Percentiles rank a stretch among this genome's conserved stretches.
These are phyloP conservation scores for Exaiptasia diaphana DNA, from an alignment of 64 coral and sea anemone genomes.

Conservation along the genomic window DNA sequence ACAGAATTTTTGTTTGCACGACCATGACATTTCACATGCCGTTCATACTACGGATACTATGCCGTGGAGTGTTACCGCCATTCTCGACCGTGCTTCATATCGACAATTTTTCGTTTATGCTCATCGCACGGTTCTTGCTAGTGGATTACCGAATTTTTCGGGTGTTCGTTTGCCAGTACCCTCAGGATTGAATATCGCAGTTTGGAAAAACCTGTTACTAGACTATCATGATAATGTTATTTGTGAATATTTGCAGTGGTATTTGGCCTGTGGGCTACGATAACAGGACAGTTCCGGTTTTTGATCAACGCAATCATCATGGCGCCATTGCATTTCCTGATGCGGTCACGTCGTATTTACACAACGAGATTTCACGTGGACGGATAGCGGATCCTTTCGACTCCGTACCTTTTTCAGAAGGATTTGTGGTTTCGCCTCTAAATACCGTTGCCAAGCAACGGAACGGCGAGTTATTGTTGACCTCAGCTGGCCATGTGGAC, in stretches of 20 bases:
- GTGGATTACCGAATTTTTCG: slow-evolving; percentile 1
- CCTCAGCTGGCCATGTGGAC: slow-evolving; percentile 35
- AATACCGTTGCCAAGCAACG: slow-evolving; percentile 2
- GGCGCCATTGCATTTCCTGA: not conserved
- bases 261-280: slow-evolving; percentile 26
- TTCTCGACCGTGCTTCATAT: not conserved
- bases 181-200: not conserved
- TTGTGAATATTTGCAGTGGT: slow-evolving; percentile 35
- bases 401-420: not conserved
- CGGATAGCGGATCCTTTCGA: not conserved
- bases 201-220: not conserved
- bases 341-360: not conserved
- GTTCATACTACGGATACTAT: not conserved
- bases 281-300: not conserved
- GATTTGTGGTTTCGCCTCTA: slow-evolving; percentile 20
- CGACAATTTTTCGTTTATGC: slow-evolving; percentile 27
- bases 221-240: slow-evolving; percentile 6
- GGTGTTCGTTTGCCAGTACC: not conserved
- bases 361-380: not conserved
- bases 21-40: not conserved
- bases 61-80: not conserved
- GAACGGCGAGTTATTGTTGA: slow-evolving; percentile 38
- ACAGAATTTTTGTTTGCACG: not conserved
- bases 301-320: not conserved
- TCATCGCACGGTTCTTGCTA: not conserved